Evolutionary conservation across 1,140 invertebrate species (phyloP).

Genomic region (Trichomalopsis sarcophagae): DNA sequence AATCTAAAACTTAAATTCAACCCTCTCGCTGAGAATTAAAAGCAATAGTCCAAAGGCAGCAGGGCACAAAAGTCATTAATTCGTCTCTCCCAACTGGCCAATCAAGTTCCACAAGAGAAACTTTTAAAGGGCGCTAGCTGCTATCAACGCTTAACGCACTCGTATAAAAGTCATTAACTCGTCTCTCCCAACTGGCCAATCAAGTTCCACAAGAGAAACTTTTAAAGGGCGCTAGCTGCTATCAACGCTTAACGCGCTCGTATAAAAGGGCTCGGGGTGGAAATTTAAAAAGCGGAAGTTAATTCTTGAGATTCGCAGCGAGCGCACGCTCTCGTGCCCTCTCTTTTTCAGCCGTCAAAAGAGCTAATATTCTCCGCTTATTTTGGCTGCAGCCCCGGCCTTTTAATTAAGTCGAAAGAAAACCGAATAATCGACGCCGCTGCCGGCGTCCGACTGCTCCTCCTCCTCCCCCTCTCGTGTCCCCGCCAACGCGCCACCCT

Average conservation of each 20-base stretch:
- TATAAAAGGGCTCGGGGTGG: conserved; percentile 37
- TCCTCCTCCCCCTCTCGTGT: neutral
- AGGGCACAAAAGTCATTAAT: conserved; percentile 44
- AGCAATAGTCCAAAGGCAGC: neutral
- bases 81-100: neutral
- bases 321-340: neutral
- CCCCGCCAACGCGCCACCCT: neutral
- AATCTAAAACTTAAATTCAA: conserved; percentile 14
- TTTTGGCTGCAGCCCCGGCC: conserved; percentile 64
- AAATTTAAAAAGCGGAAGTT: conserved; percentile 49
- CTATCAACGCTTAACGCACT: neutral
- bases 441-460: conserved; percentile 27
- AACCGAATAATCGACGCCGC: conserved; percentile 66
- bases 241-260: conserved; percentile 3
- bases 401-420: conserved; percentile 74
- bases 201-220: conserved; percentile 36
- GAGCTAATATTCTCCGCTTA: conserved; percentile 65
- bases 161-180: conserved; percentile 35
- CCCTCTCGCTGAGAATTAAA: conserved; percentile 15
- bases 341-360: conserved; percentile 52
- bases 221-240: conserved; percentile 25
- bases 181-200: neutral
- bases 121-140: conserved; percentile 32
- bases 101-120: conserved; percentile 35
- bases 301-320: conserved; percentile 46